A percentile compares a stretch with the other conserved stretches of the same genome.
phyloP scores from a whole-genome alignment of 2,113 vertebrate species.

The Chaetorhynchus papuensis region DNA sequence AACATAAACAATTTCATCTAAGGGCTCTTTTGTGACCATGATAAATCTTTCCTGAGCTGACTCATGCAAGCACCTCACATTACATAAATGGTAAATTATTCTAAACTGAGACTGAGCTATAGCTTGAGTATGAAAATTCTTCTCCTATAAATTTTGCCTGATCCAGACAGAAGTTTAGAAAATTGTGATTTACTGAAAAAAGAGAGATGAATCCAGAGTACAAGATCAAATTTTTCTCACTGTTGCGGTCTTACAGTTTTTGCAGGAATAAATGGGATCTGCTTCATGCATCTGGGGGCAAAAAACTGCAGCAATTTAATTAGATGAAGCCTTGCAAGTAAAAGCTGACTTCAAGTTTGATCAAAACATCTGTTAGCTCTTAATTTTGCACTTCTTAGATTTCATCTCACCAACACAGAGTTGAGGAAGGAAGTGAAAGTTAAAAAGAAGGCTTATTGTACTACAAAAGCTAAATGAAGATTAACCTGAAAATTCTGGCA shows the following conservation, averaged over 20 bases:
- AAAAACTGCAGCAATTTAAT: neutral
- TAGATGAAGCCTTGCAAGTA: neutral
- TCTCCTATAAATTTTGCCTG: neutral
- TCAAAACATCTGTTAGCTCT: neutral
- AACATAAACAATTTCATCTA: neutral
- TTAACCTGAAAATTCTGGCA: neutral
- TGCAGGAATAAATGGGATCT: neutral
- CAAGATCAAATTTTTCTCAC: neutral
- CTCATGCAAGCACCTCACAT: neutral
- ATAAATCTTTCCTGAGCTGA: neutral
- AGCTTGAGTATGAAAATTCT: neutral
- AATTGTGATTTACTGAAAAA: neutral
- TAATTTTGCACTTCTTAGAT: neutral
- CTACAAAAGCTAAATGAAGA: neutral
- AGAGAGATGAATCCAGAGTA: neutral
- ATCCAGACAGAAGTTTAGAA: neutral
- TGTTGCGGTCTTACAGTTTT: neutral
- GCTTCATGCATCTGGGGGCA: neutral
- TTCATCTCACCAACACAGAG: neutral
- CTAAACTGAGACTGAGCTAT: neutral
- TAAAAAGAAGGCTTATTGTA: neutral
- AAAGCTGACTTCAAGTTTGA: neutral
- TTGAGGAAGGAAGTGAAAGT: neutral
- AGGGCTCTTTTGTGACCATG: neutral
- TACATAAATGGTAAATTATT: neutral